Base-by-base conservation (phyloP, 2,888 invertebrate species). In the Mesoligia furuncula region DNA sequence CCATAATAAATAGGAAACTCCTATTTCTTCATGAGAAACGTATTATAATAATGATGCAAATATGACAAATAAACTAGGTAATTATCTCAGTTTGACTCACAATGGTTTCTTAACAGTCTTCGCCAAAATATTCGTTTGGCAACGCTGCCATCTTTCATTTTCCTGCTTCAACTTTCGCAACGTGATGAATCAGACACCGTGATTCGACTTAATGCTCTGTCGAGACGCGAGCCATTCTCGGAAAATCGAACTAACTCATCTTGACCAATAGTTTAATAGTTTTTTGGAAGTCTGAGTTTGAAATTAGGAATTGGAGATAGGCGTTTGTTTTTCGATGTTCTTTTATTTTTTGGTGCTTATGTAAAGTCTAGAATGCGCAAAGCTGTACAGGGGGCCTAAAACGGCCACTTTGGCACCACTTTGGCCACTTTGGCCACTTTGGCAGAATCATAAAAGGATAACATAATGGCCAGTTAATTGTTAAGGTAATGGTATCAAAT, bases 111-210 rank as follows among this genome's bases (percentile, higher is more conserved):
- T 87, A 93, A 95, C 83, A n/a, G 11, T 9, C 84, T 85, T 79
- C 80, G 87, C 91, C 85, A 84, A 86, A 89, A 90, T 86, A 68
- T 85, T 61, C 73, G 77, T 90, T 88, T 88, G 86, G 86, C 89
- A 85, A 88, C 87, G 88, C 84, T 85, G 71, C 77, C 84, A 81
- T 90, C 86, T 91, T 90, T 83, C 86, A 90, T 95, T 95, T 95
- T 95, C 95, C 95, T 95, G 91, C 76, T 77, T 0, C 62, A 71
- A 90, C 92, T 95, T 95, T 95, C 94, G 95, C 90, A 95, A 95
- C 82, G 20, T 64, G 77, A 83, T 95, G 95, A 95, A 81, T 95
- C 95, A 95, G 88, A 85, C 36, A 59, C 66, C 77, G 84, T 87
- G 85, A 84, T 79, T 73, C 77, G 84, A 83, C 73, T 85, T 54